phyloP scores from a whole-genome alignment of 2,888 invertebrate species.

The Seladonia tumulorum region DNA sequence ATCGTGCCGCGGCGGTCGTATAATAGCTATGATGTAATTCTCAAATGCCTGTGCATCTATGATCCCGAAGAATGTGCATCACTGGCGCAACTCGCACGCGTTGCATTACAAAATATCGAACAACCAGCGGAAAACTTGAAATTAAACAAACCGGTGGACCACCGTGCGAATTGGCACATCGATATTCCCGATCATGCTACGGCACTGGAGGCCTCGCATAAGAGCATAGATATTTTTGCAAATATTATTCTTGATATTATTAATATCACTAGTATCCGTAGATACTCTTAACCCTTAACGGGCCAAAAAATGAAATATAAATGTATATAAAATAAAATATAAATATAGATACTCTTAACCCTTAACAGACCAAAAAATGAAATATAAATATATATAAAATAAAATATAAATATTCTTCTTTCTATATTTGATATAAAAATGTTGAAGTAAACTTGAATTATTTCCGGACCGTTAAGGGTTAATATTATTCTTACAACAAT shows the following conservation, averaged over 20 bases:
- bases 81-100: slow-evolving; percentile 8
- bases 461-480: too few species aligned
- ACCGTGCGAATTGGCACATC: neutral
- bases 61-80: slow-evolving; percentile 23
- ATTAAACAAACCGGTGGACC: neutral
- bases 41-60: slow-evolving; percentile 30
- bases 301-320: too few species aligned
- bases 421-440: too few species aligned
- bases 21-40: slow-evolving; percentile 56
- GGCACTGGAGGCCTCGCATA: neutral
- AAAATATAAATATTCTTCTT: too few species aligned
- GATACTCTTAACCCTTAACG: too few species aligned
- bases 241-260: neutral
- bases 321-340: too few species aligned
- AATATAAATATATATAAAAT: too few species aligned
- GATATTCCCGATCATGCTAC: neutral
- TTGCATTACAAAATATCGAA: slow-evolving; percentile 25
- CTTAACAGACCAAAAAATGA: too few species aligned
- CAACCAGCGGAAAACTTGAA: neutral
- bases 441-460: too few species aligned
- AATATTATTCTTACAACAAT: too few species aligned
- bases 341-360: too few species aligned
- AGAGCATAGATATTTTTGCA: neutral
- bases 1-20: slow-evolving; percentile 37
- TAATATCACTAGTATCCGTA: too few species aligned